Percentiles rank a stretch among this genome's conserved stretches.
These are phyloP conservation scores for Ophion ellenae DNA, from an alignment of 2,888 invertebrate genomes.

Conservation along the genomic window DNA sequence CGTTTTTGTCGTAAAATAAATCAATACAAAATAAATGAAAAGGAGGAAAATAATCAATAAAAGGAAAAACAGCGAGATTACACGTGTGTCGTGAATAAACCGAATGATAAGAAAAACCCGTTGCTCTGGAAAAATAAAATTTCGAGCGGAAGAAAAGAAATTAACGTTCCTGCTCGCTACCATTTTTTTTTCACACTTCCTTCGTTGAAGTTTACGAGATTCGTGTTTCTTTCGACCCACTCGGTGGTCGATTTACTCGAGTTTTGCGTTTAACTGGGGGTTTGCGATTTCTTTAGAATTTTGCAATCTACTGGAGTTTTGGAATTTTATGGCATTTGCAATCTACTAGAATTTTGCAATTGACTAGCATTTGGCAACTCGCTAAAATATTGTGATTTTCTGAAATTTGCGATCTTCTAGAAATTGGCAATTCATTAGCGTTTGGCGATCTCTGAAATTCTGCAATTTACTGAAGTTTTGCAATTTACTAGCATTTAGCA, in stretches of 20 bases:
- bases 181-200: background rate
- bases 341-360: background rate
- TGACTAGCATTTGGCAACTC: background rate
- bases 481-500: no score
- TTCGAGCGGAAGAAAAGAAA: background rate
- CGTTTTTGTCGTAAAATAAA: background rate
- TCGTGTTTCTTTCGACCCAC: background rate
- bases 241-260: background rate
- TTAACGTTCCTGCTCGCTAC: background rate
- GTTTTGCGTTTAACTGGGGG: no score
- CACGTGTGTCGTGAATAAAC: background rate
- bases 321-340: background rate
- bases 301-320: background rate
- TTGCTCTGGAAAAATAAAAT: background rate
- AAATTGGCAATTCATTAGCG: no score
- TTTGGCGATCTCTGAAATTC: no score
- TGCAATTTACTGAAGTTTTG: no score
- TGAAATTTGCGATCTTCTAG: no score
- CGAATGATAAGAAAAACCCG: background rate
- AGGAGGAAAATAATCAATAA: background rate
- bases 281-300: background rate
- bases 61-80: background rate
- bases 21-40: background rate
- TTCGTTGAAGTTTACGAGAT: background rate
- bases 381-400: no score